Evolutionary conservation across 2,888 invertebrate species (phyloP).

Genomic region (Thysanoteuthis rhombus): DNA sequence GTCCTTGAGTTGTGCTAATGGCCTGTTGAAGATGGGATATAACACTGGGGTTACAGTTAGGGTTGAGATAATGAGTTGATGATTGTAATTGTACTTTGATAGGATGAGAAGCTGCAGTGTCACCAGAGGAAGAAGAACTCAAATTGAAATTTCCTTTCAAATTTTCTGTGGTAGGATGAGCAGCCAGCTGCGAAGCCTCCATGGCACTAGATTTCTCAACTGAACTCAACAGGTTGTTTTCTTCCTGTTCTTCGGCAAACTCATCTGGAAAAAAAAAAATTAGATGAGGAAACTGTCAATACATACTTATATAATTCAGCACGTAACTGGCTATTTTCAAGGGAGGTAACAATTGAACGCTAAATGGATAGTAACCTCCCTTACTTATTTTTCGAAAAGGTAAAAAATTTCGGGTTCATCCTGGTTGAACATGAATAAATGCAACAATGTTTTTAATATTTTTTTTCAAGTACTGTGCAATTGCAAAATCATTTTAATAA

Average conservation of each 20-base stretch:
- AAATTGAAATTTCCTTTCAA: neutral
- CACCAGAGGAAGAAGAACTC: neutral
- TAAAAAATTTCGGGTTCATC: too few relatives aligned
- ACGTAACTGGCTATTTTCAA: too few relatives aligned
- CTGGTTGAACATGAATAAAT: too few relatives aligned
- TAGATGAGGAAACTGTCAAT: too few relatives aligned
- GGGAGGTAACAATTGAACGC: too few relatives aligned
- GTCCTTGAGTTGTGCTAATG: neutral
- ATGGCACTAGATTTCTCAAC: conserved; percentile 20
- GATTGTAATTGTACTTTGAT: neutral
- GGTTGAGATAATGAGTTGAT: neutral
- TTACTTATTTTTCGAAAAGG: too few relatives aligned
- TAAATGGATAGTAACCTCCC: too few relatives aligned
- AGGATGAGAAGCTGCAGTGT: neutral
- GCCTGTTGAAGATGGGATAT: neutral
- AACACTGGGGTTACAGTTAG: neutral
- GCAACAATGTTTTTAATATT: too few relatives aligned
- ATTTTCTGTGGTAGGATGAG: neutral
- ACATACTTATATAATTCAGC: too few relatives aligned
- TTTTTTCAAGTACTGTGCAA: too few relatives aligned
- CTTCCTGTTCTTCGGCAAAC: conserved; percentile 54
- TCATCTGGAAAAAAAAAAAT: conserved; percentile 47
- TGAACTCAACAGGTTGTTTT: conserved; percentile 37
- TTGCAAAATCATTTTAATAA: too few relatives aligned
- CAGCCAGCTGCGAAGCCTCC: neutral